Conservation (phyloP, 1,140 invertebrate species). For the Bacillus rossius region DNA sequence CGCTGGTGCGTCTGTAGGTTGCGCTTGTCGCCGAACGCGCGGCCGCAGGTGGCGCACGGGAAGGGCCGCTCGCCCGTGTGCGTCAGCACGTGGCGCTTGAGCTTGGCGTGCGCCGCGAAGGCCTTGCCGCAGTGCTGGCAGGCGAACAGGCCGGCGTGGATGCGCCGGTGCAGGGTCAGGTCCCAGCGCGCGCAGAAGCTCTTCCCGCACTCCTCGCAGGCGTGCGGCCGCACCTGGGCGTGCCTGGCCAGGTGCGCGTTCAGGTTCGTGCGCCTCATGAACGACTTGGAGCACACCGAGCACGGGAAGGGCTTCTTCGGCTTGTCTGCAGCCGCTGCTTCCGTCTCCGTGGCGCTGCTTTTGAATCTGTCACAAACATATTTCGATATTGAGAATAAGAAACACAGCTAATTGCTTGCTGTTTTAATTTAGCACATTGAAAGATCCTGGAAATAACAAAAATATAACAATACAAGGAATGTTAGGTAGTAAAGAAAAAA, state of each 20-base stretch:
- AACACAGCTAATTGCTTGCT: too few relatives aligned
- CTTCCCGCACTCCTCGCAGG: constrained; percentile 8
- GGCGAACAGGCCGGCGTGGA: constrained; percentile 43
- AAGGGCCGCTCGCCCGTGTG: constrained; percentile 50
- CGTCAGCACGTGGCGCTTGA: constrained; percentile 17
- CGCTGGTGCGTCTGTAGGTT: constrained; percentile 23
- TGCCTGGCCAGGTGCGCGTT: constrained; percentile 16
- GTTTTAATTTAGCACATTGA: too few relatives aligned
- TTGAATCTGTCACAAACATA: too few relatives aligned
- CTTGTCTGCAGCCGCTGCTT: neutral
- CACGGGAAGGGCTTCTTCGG: constrained; percentile 17
- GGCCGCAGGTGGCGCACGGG: constrained; percentile 50
- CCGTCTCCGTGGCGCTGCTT: too few relatives aligned
- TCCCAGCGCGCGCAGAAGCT: constrained; percentile 34
- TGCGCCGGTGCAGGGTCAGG: constrained; percentile 45
- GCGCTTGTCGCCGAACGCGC: constrained; percentile 22
- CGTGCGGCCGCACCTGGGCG: constrained; percentile 12
- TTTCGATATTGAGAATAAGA: too few relatives aligned
- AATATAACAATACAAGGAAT: too few relatives aligned
- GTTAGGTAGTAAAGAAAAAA: too few relatives aligned
- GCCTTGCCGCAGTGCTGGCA: constrained; percentile 25
- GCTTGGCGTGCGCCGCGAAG: constrained; percentile 21
- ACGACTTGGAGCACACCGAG: constrained; percentile 13
- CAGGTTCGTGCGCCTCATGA: constrained; percentile 18
- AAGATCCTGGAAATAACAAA: too few relatives aligned